A percentile compares a stretch with the other conserved stretches of the same genome.
These are phyloP conservation scores for Cheilinus undulatus DNA, from an alignment of 2,113 vertebrate genomes.

Conservation along the genomic window DNA sequence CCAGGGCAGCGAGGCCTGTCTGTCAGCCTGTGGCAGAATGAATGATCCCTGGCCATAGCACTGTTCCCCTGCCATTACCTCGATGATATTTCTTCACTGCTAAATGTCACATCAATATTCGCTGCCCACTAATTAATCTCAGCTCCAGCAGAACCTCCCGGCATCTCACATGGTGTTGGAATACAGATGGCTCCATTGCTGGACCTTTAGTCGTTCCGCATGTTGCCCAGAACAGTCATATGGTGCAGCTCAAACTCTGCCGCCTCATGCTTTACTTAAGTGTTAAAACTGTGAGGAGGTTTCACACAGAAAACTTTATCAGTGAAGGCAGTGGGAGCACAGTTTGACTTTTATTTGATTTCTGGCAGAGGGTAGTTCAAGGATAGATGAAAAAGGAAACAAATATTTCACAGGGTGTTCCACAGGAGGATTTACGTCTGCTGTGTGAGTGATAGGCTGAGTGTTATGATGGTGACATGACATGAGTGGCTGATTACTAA, in stretches of 20 bases:
- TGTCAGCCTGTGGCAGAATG: conserved; percentile 57
- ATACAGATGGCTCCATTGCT: conserved; percentile 58
- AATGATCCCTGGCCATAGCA: conserved; percentile 57
- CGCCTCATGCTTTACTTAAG: conserved; percentile 19
- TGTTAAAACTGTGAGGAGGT: conserved; percentile 31
- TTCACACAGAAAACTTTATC: conserved; percentile 33
- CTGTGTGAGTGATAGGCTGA: conserved; percentile 34
- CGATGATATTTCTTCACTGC: conserved; percentile 69
- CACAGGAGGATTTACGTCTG: conserved; percentile 24
- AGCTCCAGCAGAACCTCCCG: conserved; percentile 45
- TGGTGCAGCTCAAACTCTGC: conserved; percentile 32
- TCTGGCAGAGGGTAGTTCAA: conserved; percentile 31
- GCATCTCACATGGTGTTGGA: conserved; percentile 63
- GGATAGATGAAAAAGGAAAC: conserved; percentile 33
- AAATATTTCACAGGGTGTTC: conserved; percentile 36
- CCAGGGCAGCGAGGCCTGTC: conserved; percentile 29
- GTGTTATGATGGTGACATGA: conserved; percentile 34
- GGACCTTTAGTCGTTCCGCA: conserved; percentile 48
- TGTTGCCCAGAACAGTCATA: conserved; percentile 22
- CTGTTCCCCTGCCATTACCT: conserved; percentile 59
- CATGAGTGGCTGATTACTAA: conserved; percentile 46
- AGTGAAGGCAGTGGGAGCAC: conserved; percentile 11
- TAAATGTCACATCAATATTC: conserved; percentile 83
- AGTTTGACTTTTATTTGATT: conserved; percentile 50
- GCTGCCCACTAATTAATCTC: conserved; percentile 73